These are phyloP conservation scores for Allacma fusca DNA, from an alignment of 2,888 invertebrate genomes.

Conservation along the genomic window DNA sequence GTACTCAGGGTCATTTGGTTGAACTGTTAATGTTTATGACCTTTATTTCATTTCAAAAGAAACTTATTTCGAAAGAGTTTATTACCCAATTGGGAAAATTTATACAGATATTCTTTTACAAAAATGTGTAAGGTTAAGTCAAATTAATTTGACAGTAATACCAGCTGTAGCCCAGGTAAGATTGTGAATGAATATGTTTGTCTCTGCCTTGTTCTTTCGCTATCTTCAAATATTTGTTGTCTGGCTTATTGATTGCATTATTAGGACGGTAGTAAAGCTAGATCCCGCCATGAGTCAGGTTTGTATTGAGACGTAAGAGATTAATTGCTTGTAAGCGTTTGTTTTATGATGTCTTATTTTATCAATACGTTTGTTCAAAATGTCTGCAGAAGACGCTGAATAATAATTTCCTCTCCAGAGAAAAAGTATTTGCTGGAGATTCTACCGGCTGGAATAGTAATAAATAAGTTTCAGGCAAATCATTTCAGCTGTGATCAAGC, in stretches of 20 bases:
- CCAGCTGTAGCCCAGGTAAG: slow-evolving; percentile 30
- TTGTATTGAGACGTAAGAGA: slow-evolving; percentile 19
- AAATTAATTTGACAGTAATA: neutral
- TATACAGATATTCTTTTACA: neutral
- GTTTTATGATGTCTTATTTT: too few relatives aligned
- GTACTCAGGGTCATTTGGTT: too few relatives aligned
- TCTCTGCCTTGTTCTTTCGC: neutral
- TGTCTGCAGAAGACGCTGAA: too few relatives aligned
- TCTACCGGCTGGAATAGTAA: neutral
- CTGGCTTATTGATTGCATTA: neutral
- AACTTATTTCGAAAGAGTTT: slow-evolving; percentile 1
- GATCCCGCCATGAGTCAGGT: neutral
- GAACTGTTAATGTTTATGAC: slow-evolving; percentile 17
- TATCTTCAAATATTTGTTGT: neutral
- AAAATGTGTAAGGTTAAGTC: neutral
- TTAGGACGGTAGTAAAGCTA: neutral
- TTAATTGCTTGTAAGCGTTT: slow-evolving; percentile 18
- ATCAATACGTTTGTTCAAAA: too few relatives aligned
- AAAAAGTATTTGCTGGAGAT: slow-evolving; percentile 2
- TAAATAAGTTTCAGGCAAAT: neutral
- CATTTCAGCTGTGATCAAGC: slow-evolving; percentile 4
- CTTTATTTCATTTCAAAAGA: neutral
- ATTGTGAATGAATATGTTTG: neutral
- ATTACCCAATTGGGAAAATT: neutral
- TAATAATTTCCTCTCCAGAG: slow-evolving; percentile 1